Base-by-base conservation (phyloP, 2,797 vertebrate genomes). In the Gobionotothen gibberifrons region DNA sequence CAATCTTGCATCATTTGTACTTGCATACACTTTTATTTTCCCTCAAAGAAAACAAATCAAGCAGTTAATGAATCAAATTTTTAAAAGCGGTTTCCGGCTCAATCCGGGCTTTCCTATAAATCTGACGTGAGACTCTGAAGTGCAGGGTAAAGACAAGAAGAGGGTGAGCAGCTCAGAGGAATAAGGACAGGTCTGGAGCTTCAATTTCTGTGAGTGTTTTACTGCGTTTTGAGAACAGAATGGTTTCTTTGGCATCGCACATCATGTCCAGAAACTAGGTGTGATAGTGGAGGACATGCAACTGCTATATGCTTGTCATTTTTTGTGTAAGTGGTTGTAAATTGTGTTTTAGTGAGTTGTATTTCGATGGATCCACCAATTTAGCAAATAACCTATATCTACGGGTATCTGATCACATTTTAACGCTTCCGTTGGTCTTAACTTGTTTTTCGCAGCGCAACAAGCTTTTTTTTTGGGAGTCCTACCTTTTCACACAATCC, bases 61-160 rank as follows among this genome's bases (percentile, higher is more conserved):
- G 68, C 76, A 70, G 71, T 48, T 75, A 72, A 83, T 83, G 79
- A 79, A 79, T 82, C 81, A 85, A 87, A 88, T 78, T 67, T 26
- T 21, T 64, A 63, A 65, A 84, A 86, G 79, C 61, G 55, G 86
- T 87, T 92, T 92, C 87, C 87, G 89, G 85, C 83, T 84, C 77
- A 61, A 29, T 86, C 76, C 75, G 85, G 85, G 90, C 79, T 85
- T 93, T 87, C 87, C 91, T 95, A 95, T 95, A 95, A 93, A 94
- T 90, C 71, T 53, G 64, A 71, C 56, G 60, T 68, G 67, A 46
- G 46, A 69, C 61, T 60, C 62, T 49, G 72, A 52, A 51, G 60
- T 81, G 53, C 65, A 82, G 77, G 69, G 69, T 77, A 49, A 83
- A 84, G 71, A 76, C 72, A 52, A 78, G 88, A 53, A 49, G 68